phyloP scores from a whole-genome alignment of 2,113 vertebrate species.

The Centrocercus urophasianus region DNA sequence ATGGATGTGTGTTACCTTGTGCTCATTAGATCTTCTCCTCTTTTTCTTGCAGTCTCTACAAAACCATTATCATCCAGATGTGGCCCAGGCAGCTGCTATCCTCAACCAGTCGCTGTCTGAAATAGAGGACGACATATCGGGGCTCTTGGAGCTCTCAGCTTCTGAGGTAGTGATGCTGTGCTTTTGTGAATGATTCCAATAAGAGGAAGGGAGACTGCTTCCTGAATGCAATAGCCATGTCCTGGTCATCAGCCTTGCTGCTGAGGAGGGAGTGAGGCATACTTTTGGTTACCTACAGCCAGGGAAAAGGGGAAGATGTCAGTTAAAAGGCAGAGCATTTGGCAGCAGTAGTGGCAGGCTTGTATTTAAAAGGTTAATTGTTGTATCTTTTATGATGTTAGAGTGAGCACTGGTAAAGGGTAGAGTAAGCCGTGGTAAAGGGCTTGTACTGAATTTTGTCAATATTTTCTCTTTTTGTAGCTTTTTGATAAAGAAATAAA shows the following conservation, averaged over 20 bases:
- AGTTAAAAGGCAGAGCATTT: not conserved
- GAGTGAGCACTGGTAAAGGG: not conserved
- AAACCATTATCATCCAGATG: constrained; percentile 92
- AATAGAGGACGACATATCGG: constrained; percentile 84
- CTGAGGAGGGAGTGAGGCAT: not conserved
- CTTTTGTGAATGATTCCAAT: not conserved
- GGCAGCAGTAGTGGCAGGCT: not conserved
- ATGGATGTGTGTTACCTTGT: not conserved
- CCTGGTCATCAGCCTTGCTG: not conserved
- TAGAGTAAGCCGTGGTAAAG: not conserved
- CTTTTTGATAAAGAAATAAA: constrained; percentile 90
- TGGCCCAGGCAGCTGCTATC: constrained; percentile 84
- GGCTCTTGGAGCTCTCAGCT: constrained; percentile 83
- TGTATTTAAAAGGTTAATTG: not conserved
- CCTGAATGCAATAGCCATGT: accelerated
- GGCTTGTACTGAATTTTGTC: not conserved
- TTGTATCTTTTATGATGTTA: not conserved
- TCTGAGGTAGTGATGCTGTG: constrained; percentile 80
- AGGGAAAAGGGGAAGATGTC: not conserved
- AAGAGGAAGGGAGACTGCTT: not conserved
- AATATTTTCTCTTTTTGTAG: constrained; percentile 68
- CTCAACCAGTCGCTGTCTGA: constrained; percentile 83
- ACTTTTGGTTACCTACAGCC: not conserved
- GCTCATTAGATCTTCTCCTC: accelerated
- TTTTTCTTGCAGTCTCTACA: constrained; percentile 84